phyloP scores from a whole-genome alignment of 35 echinoderm and acorn worm genomes.

The Hemicentrotus pulcherrimus region DNA sequence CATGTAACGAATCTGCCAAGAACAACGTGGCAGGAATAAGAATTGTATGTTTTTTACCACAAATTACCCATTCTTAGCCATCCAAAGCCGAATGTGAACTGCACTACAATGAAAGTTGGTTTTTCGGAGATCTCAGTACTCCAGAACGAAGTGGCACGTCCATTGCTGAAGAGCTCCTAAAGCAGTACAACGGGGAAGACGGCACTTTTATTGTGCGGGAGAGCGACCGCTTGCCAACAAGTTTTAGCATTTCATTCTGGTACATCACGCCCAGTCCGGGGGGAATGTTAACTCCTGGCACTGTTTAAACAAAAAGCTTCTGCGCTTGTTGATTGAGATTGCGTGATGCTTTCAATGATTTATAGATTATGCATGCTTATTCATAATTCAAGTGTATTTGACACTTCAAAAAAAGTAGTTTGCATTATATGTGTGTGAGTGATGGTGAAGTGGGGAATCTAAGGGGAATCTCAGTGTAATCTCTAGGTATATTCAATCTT shows the following conservation, averaged over 20 bases:
- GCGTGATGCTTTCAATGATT: background rate
- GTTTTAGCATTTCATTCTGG: constrained; percentile 60
- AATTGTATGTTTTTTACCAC: background rate
- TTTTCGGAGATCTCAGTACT: constrained; percentile 48
- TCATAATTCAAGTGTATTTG: background rate
- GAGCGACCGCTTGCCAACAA: constrained; percentile 47
- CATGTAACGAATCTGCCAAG: background rate
- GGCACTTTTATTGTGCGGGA: constrained; percentile 61
- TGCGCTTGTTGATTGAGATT: background rate
- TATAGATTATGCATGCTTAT: background rate
- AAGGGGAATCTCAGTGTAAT: background rate
- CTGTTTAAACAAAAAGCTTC: background rate
- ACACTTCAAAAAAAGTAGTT: background rate
- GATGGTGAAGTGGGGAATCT: background rate
- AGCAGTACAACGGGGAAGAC: constrained; percentile 52
- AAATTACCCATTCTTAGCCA: constrained; percentile 31
- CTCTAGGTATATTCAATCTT: background rate
- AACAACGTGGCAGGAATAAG: background rate
- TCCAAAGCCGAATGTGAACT: constrained; percentile 31
- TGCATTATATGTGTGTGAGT: background rate
- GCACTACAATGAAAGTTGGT: constrained; percentile 56
- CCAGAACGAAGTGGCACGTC: background rate
- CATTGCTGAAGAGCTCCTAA: constrained; percentile 54
- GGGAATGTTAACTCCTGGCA: background rate
- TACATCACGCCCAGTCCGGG: background rate